A percentile compares a stretch with the other conserved stretches of the same genome.
Evolutionary conservation across 2,113 vertebrate genomes (phyloP).

Genomic region (Catagonus wagneri): DNA sequence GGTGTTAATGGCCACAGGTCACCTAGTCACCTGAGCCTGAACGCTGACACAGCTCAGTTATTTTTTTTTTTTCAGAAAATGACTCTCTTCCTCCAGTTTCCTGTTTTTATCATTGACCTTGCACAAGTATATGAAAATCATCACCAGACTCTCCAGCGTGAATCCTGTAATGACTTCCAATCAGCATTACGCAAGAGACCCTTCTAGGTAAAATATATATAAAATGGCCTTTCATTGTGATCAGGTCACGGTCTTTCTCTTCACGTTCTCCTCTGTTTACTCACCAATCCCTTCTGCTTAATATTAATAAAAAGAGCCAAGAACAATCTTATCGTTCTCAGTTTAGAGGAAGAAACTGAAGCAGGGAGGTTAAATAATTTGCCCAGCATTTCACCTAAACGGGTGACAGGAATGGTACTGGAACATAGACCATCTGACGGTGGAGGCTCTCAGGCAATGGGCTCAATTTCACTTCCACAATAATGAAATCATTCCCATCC

Average conservation of each 20-base stretch:
- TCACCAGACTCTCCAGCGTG: neutral
- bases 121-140: neutral
- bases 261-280: neutral
- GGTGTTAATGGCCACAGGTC: neutral
- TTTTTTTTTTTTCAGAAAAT: neutral
- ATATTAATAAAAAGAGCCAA: neutral
- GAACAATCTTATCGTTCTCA: neutral
- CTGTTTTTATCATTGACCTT: neutral
- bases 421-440: neutral
- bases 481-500: neutral
- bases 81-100: neutral
- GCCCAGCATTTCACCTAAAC: neutral
- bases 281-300: neutral
- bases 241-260: neutral
- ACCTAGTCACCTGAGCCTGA: neutral
- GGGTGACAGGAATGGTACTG: neutral
- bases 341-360: neutral
- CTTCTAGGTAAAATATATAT: neutral
- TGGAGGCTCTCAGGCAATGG: neutral
- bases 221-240: neutral
- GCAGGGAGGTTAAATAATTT: neutral
- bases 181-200: neutral
- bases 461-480: neutral
- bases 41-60: neutral
- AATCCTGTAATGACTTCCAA: neutral